Conservation (phyloP, 92 coral and sea anemone species). For the Porites rus region DNA sequence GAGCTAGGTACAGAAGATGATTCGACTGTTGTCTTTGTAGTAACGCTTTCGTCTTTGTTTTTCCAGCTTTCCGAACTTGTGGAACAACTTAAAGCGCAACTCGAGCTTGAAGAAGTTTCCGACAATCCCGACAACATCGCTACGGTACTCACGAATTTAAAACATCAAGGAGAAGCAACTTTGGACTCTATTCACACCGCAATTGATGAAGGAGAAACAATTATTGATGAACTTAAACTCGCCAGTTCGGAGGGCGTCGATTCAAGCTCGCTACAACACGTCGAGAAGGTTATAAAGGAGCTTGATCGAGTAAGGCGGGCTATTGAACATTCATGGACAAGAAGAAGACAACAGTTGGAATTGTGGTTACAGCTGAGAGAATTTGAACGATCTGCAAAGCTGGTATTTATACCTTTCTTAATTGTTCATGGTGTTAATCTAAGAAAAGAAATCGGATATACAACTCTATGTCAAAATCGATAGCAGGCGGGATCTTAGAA, state of each 20-base stretch:
- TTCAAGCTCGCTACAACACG: constrained; percentile 95
- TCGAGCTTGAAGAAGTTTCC: constrained; percentile 97
- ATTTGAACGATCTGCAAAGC: constrained; percentile 96
- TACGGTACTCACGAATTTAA: constrained; percentile 88
- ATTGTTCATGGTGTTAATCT: constrained; percentile 12
- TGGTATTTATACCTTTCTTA: constrained; percentile 61
- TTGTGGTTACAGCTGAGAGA: constrained; percentile 96
- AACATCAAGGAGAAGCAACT: constrained; percentile 96
- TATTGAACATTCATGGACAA: constrained; percentile 96
- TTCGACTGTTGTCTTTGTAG: constrained; percentile 42
- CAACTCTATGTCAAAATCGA: neutral
- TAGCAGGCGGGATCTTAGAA: neutral
- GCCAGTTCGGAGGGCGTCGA: constrained; percentile 92
- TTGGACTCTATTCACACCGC: constrained; percentile 93
- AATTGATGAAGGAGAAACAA: constrained; percentile 95
- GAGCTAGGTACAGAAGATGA: constrained; percentile 43
- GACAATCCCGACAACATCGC: constrained; percentile 99
- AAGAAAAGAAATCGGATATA: constrained; percentile 10
- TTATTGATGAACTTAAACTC: constrained; percentile 90
- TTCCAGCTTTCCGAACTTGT: constrained; percentile 91
- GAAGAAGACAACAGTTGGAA: constrained; percentile 94
- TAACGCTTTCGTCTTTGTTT: constrained; percentile 52
- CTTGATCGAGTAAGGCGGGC: constrained; percentile 92
- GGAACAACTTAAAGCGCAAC: constrained; percentile 91
- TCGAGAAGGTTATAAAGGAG: constrained; percentile 95